Conservation (phyloP, 2,113 vertebrate species). For the Aphelocoma coerulescens region DNA sequence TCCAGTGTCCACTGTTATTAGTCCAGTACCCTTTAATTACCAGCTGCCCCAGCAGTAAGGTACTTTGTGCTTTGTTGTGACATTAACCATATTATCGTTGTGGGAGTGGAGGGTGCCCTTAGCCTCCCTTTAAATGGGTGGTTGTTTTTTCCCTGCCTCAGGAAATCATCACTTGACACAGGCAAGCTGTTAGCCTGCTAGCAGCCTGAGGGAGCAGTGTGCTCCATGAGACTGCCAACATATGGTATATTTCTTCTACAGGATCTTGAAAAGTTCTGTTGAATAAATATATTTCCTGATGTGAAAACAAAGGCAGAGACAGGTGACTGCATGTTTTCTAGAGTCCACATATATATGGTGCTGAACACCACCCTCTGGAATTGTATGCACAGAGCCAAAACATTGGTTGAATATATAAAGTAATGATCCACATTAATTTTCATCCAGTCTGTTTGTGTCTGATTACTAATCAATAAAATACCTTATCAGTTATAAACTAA, state of each 20-base stretch:
- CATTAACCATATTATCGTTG: background rate
- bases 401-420: background rate
- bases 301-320: background rate
- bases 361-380: background rate
- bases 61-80: background rate
- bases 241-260: background rate
- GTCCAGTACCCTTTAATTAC: background rate
- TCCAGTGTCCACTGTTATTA: background rate
- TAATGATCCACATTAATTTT: background rate
- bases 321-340: background rate
- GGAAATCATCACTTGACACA: background rate
- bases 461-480: constrained; percentile 6
- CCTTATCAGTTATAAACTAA: background rate
- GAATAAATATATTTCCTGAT: background rate
- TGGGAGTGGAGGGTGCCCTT: background rate
- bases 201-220: background rate
- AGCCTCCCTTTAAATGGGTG: background rate
- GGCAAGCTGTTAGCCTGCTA: background rate
- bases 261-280: background rate
- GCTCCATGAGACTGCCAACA: background rate
- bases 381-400: background rate
- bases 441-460: background rate
- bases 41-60: background rate
- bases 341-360: no score
- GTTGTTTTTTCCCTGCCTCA: background rate